phyloP scores from a whole-genome alignment of 2,113 vertebrate species.

The Centropristis striata region DNA sequence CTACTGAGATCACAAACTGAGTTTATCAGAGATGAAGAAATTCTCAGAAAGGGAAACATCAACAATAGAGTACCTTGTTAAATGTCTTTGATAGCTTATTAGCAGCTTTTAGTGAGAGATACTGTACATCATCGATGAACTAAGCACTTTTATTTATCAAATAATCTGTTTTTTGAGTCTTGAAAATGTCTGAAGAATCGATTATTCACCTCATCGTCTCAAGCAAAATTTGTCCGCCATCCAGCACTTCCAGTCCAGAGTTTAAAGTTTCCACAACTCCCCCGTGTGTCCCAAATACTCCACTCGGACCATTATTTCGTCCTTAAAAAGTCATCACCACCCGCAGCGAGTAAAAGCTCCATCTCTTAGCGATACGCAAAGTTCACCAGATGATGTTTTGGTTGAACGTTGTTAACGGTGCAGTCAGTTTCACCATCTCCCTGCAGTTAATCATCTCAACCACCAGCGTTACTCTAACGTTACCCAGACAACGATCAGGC shows the following conservation, averaged over 20 bases:
- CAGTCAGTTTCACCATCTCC: neutral
- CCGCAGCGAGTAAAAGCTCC: neutral
- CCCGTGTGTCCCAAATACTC: neutral
- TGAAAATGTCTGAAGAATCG: neutral
- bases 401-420: neutral
- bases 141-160: neutral
- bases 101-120: constrained; percentile 11
- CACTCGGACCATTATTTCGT: neutral
- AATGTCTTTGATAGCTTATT: constrained; percentile 34
- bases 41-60: neutral
- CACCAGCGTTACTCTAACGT: neutral
- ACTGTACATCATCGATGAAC: constrained; percentile 16
- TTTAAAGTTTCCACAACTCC: neutral
- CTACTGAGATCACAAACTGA: no score
- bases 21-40: no score
- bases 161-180: neutral
- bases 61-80: constrained; percentile 38
- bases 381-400: neutral
- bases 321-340: neutral
- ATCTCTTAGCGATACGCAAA: neutral
- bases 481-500: constrained; percentile 18
- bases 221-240: neutral
- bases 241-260: neutral
- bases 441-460: neutral
- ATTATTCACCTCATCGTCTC: neutral